Percentiles rank a stretch among this genome's conserved stretches.
These are phyloP conservation scores for Busseola fusca DNA, from an alignment of 2,888 invertebrate species.

Conservation along the genomic window DNA sequence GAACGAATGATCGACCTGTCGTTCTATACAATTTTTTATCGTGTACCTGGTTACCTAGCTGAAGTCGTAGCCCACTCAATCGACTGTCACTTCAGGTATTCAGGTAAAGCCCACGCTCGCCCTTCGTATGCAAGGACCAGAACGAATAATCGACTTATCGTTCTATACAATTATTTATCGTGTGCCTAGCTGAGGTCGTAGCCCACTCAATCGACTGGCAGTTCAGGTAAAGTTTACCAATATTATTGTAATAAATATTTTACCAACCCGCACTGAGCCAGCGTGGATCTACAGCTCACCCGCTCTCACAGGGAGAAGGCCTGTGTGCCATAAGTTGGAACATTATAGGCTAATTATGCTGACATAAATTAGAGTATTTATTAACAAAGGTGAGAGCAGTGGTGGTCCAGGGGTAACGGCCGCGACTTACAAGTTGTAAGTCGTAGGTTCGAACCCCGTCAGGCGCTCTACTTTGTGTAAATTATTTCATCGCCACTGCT, in stretches of 20 bases:
- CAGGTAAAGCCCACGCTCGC: not conserved
- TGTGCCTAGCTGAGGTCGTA: not conserved
- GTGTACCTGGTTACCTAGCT: not conserved
- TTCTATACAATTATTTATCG: constrained; percentile 10
- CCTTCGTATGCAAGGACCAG: not conserved
- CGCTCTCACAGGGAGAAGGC: not conserved
- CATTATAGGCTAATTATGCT: not conserved
- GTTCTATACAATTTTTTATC: constrained; percentile 9
- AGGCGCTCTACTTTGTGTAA: no score
- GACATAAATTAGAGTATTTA: constrained; percentile 1
- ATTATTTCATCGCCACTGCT: no score
- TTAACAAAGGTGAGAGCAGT: constrained; percentile 1
- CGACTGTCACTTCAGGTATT: no score
- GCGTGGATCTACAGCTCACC: not conserved
- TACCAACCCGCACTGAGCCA: not conserved
- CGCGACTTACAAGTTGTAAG: no score
- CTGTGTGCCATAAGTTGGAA: no score
- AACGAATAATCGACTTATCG: not conserved
- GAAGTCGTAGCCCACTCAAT: no score
- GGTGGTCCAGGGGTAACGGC: no score
- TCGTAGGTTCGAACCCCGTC: no score
- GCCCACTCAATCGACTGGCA: not conserved
- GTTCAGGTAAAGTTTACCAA: not conserved
- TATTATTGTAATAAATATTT: not conserved
- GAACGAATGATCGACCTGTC: not conserved